phyloP scores from a whole-genome alignment of 2,113 vertebrate species.

The Lota lota region DNA sequence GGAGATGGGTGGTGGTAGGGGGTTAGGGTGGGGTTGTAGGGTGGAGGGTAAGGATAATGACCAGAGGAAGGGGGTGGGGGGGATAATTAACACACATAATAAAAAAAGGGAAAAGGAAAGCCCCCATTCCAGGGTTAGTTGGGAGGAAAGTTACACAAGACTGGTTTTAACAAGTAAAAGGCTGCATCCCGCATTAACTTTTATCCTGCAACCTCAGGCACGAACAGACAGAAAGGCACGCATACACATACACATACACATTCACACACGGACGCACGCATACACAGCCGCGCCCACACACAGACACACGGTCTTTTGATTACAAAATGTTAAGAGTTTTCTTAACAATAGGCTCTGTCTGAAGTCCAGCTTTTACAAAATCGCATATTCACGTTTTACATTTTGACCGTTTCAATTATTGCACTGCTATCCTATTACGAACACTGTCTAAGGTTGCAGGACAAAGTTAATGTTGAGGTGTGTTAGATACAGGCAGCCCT shows the following conservation, averaged over 20 bases:
- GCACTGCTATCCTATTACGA: neutral
- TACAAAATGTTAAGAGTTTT: neutral
- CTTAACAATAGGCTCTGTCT: neutral
- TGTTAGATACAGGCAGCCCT: conserved; percentile 10
- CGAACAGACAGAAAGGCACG: neutral
- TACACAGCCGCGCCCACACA: neutral
- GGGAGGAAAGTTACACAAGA: neutral
- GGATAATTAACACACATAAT: conserved; percentile 45
- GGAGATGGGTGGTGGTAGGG: conserved; percentile 57
- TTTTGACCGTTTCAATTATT: neutral
- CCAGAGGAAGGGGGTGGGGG: conserved; percentile 63
- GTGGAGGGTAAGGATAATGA: conserved; percentile 44
- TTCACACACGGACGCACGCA: neutral
- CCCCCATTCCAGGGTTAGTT: conserved; percentile 10
- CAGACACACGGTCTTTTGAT: neutral
- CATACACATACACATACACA: neutral
- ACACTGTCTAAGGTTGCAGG: conserved; percentile 22
- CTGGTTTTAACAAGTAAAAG: neutral
- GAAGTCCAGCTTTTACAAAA: neutral
- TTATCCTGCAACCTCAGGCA: conserved; percentile 24
- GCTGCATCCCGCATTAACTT: conserved; percentile 17
- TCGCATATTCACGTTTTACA: neutral
- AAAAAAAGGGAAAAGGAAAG: conserved; percentile 17
- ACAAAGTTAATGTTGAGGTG: conserved; percentile 37
- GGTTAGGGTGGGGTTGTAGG: too few species aligned